Base-by-base conservation (phyloP, 1,140 invertebrate species). In the Diachasma alloeum region DNA sequence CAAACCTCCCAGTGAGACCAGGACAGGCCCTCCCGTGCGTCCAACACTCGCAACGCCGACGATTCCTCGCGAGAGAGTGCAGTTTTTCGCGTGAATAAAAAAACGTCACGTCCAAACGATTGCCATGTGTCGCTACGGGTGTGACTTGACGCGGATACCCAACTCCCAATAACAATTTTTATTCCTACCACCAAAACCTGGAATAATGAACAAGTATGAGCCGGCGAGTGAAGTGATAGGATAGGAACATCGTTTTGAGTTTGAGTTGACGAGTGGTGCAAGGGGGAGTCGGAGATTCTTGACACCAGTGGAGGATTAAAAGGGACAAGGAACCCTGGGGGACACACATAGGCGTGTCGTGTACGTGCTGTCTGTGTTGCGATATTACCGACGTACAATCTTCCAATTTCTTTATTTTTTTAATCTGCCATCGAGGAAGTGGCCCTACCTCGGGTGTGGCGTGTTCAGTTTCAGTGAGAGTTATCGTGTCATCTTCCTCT, bases 81-180 rank as follows among this genome's bases (percentile, higher is more conserved):
- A 31, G 2, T 31, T 31, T 31, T 46, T 46, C 10, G 2, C 10
- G 15, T 53, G 15, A 53, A 53, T 3, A 31, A 31, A 31, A 31
- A 31, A 31, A 31, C 2, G 31, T 31, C 31, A 31, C 31, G 31
- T 31, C 31, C 15, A 53, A 37, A n/a, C n/a, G n/a, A 71, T 71
- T 68, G 68, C 74, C 74, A 76, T 76, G 74, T 76, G 74, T 68
- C 44, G 68, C 74, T 71, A 36, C 74, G 74, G 74, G 74, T 76
- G 74, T 76, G 68, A 76, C 74, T 76, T 71, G 74, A 48, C 68
- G 74, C 74, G 74, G 31, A 24, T 31, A 13, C 26, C 37, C 44
- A 76, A 13, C 39, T 42, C 70, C 53, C 74, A 76, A 71, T 71
- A 76, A 53, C 48, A 68, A 15, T 37, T 59, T 10, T 70, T n/a